Evolutionary conservation across 2,797 vertebrate genomes (phyloP).

Genomic region (Lerista edwardsae): DNA sequence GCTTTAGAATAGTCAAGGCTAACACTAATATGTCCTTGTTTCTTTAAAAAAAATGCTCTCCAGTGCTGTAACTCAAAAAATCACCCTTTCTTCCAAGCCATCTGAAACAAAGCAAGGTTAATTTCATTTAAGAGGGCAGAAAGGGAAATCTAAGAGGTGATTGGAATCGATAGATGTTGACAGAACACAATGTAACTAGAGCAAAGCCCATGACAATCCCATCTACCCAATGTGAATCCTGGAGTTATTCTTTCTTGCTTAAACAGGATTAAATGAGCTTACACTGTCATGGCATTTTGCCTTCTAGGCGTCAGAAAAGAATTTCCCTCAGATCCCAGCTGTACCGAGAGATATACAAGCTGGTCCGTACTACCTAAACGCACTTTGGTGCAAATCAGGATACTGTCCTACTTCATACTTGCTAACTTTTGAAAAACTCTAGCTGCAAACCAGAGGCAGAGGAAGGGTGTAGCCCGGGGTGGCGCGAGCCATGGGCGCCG

Average conservation of each 20-base stretch:
- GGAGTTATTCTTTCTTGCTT: conserved; percentile 11
- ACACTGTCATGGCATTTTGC: conserved; percentile 24
- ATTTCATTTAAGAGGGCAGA: conserved; percentile 2
- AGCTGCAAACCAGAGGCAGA: no score
- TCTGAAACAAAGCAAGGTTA: not conserved
- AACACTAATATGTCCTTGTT: not conserved
- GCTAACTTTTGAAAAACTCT: not conserved
- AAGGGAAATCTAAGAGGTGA: not conserved
- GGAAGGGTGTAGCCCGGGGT: no score
- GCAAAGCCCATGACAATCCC: not conserved
- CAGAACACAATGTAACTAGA: not conserved
- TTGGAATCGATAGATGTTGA: not conserved
- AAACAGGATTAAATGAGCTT: conserved; percentile 26
- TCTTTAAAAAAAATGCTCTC: not conserved
- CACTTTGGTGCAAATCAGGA: conserved; percentile 5
- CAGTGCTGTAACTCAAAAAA: not conserved
- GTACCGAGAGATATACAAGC: not conserved
- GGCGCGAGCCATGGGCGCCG: no score
- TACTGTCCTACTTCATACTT: not conserved
- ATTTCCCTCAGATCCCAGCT: not conserved
- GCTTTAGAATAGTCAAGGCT: not conserved
- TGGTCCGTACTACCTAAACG: not conserved
- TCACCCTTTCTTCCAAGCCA: not conserved
- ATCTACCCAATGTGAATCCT: conserved; percentile 6
- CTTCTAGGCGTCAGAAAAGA: not conserved